These are phyloP conservation scores for Promerops cafer DNA, from an alignment of 2,113 vertebrate species.

Conservation along the genomic window DNA sequence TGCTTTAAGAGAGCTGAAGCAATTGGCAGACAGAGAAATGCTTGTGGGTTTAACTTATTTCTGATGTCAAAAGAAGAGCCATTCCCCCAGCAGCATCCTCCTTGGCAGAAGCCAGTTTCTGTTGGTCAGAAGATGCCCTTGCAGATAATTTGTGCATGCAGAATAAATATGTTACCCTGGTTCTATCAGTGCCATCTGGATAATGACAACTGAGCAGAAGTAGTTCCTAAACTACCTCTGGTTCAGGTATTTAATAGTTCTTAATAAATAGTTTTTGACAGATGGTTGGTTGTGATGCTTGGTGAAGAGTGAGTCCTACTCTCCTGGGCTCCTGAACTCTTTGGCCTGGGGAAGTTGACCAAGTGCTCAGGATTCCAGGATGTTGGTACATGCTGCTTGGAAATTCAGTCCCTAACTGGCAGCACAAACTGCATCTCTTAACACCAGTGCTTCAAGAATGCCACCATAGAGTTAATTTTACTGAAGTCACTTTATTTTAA, in stretches of 20 bases:
- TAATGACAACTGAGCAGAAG: background rate
- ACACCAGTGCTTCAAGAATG: background rate
- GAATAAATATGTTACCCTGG: background rate
- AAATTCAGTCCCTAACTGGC: background rate
- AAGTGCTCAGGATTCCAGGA: background rate
- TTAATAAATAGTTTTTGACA: background rate
- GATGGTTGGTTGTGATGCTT: background rate
- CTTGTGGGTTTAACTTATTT: background rate
- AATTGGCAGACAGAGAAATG: background rate
- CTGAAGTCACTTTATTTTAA: conserved; percentile 33
- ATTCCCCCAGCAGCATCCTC: background rate
- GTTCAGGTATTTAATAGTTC: background rate
- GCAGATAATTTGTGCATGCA: background rate
- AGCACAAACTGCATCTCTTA: background rate
- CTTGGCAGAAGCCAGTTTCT: background rate
- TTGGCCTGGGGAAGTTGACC: background rate
- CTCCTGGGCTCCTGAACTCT: background rate
- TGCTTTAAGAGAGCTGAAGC: background rate
- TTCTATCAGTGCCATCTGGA: background rate
- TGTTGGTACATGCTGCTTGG: background rate
- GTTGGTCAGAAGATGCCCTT: background rate
- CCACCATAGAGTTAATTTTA: background rate
- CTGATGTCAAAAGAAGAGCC: background rate
- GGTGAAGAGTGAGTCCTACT: accelerated
- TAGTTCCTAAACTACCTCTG: background rate